These are phyloP conservation scores for Microplitis manilae DNA, from an alignment of 2,888 invertebrate genomes.

Conservation along the genomic window DNA sequence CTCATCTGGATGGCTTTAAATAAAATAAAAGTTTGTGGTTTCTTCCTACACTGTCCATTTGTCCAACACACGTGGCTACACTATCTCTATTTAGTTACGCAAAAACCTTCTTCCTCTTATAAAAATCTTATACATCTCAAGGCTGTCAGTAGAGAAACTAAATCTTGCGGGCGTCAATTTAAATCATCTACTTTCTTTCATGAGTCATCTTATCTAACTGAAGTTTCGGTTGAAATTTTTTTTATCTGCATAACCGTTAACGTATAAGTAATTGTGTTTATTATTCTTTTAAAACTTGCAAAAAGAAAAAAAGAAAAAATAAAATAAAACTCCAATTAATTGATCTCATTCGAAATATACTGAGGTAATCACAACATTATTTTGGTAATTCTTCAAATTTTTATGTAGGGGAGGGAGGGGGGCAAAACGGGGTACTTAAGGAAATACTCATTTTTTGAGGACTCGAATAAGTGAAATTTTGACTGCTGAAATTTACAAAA, in stretches of 20 bases:
- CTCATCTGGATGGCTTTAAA: not conserved
- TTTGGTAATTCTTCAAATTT: too few species aligned
- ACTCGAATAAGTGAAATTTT: too few species aligned
- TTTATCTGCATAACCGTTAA: too few species aligned
- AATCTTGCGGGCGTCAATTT: slow-evolving; percentile 3
- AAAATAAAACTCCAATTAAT: too few species aligned
- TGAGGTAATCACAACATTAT: too few species aligned
- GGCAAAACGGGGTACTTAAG: too few species aligned
- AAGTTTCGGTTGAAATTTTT: not conserved
- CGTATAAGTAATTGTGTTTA: not conserved
- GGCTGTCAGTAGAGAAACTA: slow-evolving; percentile 5
- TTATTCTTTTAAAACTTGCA: not conserved
- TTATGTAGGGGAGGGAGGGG: too few species aligned
- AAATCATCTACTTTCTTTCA: slow-evolving; percentile 5
- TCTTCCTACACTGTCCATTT: slow-evolving; percentile 26
- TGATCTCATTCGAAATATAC: too few species aligned
- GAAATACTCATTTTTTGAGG: too few species aligned
- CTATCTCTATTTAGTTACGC: not conserved
- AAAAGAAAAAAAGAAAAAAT: not conserved
- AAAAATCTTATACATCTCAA: not conserved
- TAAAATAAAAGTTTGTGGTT: slow-evolving; percentile 25
- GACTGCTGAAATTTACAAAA: too few species aligned
- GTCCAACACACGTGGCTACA: slow-evolving; percentile 17
- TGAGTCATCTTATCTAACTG: not conserved
- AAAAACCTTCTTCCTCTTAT: slow-evolving; percentile 3